These are phyloP conservation scores for Corydoras sp. DNA, from an alignment of 2,113 vertebrate genomes.

Conservation along the genomic window DNA sequence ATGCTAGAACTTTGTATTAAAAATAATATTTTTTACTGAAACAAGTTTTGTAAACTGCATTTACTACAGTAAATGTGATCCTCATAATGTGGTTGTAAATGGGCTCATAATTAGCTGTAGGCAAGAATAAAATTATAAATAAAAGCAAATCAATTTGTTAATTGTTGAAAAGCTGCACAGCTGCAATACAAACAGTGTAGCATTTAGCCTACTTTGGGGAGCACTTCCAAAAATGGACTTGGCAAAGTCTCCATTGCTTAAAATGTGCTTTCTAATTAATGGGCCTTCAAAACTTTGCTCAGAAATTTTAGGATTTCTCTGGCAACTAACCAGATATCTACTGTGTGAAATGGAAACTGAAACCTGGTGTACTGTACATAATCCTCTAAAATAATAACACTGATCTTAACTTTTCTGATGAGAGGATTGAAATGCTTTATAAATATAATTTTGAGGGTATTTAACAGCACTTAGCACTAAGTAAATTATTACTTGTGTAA, in stretches of 20 bases:
- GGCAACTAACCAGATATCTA: slow-evolving; percentile 11
- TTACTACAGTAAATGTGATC: too few relatives aligned
- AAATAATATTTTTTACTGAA: too few relatives aligned
- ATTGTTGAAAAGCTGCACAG: too few relatives aligned
- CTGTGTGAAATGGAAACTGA: slow-evolving; percentile 16
- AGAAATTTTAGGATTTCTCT: slow-evolving; percentile 8
- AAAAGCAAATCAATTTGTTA: slow-evolving; percentile 15
- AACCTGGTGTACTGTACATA: too few relatives aligned
- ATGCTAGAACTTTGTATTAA: too few relatives aligned
- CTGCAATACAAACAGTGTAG: slow-evolving; percentile 12
- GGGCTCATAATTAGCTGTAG: too few relatives aligned
- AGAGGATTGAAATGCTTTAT: slow-evolving; percentile 54
- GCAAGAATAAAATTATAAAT: too few relatives aligned
- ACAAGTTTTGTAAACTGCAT: too few relatives aligned
- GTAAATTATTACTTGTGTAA: too few relatives aligned
- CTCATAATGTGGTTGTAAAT: too few relatives aligned
- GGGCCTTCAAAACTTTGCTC: slow-evolving; percentile 21
- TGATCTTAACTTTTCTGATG: slow-evolving; percentile 7
- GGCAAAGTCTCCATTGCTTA: slow-evolving; percentile 12
- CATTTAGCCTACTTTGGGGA: slow-evolving; percentile 2
- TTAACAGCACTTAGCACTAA: too few relatives aligned
- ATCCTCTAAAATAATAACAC: slow-evolving; percentile 10
- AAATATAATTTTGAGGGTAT: too few relatives aligned
- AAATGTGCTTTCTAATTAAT: slow-evolving; percentile 36
- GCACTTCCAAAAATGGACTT: slow-evolving; percentile 21